phyloP scores from a whole-genome alignment of 2,888 invertebrate species.

The Labia minor region DNA sequence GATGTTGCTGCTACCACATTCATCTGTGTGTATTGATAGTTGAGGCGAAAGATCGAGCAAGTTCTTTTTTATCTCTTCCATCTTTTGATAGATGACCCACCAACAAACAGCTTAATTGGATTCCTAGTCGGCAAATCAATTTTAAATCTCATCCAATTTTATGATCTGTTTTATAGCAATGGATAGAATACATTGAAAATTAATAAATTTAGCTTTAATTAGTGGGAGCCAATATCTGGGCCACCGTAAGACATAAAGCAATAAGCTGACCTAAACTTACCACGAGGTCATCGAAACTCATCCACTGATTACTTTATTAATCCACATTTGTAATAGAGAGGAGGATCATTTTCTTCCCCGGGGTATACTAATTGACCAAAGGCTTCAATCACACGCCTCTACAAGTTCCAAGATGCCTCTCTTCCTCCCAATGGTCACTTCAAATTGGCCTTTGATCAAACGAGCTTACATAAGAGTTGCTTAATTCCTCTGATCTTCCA shows the following conservation, averaged over 20 bases:
- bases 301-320: not conserved
- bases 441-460: not conserved
- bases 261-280: not conserved
- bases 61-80: not conserved
- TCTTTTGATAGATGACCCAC: not conserved
- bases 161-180: not conserved
- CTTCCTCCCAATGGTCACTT: not conserved
- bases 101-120: not conserved
- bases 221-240: not conserved
- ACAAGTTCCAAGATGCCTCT: not conserved
- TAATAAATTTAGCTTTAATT: not conserved
- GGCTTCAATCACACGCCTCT: not conserved
- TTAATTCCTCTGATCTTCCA: too few species aligned
- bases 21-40: not conserved
- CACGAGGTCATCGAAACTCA: not conserved
- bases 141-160: not conserved
- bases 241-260: not conserved
- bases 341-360: not conserved
- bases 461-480: not conserved
- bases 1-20: not conserved
- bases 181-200: not conserved
- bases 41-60: too few species aligned
- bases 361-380: not conserved
- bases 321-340: not conserved
- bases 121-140: not conserved